A percentile compares a stretch with the other conserved stretches of the same genome.
These are phyloP conservation scores for Margaritifera margaritifera DNA, from an alignment of 2,888 invertebrate species.

Conservation along the genomic window DNA sequence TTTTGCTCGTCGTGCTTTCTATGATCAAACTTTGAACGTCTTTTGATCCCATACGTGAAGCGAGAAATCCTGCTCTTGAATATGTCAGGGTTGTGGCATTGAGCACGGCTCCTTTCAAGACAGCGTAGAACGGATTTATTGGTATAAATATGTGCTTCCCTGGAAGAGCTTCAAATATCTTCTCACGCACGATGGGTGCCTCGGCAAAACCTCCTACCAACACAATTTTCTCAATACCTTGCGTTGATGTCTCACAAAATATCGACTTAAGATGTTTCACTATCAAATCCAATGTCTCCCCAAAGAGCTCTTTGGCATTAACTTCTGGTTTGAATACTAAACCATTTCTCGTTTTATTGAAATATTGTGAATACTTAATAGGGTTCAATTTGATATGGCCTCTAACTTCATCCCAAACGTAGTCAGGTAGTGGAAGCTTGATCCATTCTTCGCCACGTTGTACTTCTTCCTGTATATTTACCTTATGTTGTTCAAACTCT, in stretches of 20 bases:
- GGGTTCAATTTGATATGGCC: conserved; percentile 11
- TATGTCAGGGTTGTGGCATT: conserved; percentile 24
- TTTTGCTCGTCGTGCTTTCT: conserved; percentile 13
- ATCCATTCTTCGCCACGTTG: conserved; percentile 9
- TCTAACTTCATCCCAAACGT: conserved; percentile 5
- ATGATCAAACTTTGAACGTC: conserved; percentile 6
- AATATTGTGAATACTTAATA: not conserved
- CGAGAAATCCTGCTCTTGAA: conserved; percentile 24
- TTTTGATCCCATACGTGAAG: conserved; percentile 20
- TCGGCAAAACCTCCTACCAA: conserved; percentile 32
- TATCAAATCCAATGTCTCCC: conserved; percentile 12
- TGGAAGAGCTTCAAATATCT: conserved; percentile 13
- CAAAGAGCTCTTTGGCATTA: conserved; percentile 15
- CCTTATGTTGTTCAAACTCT: conserved; percentile 31
- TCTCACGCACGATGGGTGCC: conserved; percentile 22
- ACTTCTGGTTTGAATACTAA: conserved; percentile 16
- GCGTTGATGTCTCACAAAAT: conserved; percentile 1
- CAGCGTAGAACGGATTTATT: conserved; percentile 24
- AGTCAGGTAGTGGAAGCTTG: conserved; percentile 11
- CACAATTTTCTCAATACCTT: conserved; percentile 13
- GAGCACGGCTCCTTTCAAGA: conserved; percentile 27
- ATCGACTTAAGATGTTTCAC: conserved; percentile 10
- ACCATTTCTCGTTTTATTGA: conserved; percentile 6
- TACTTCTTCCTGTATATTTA: conserved; percentile 15
- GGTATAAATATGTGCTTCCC: conserved; percentile 18